Conservation (phyloP, 2,797 vertebrate genomes). For the Sebastes kiyomatsui region DNA sequence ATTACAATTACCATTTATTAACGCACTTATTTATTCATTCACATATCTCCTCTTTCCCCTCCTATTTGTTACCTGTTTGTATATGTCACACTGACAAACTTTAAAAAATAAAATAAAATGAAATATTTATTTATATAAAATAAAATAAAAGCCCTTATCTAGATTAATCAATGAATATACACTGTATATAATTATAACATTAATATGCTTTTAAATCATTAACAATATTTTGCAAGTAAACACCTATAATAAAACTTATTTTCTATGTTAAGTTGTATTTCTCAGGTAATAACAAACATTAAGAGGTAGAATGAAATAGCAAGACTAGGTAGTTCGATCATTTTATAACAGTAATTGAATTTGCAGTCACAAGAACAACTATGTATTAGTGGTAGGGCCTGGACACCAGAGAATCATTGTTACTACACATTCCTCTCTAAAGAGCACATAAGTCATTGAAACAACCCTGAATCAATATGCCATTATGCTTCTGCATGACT, state of each 20-base stretch:
- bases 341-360: slow-evolving; percentile 4
- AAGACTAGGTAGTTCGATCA: background rate
- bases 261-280: background rate
- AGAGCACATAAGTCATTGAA: background rate
- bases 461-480: slow-evolving; percentile 5
- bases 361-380: slow-evolving; percentile 23
- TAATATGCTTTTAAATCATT: background rate
- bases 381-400: background rate
- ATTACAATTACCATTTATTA: no score
- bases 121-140: background rate
- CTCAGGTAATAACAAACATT: background rate
- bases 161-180: background rate
- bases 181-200: background rate
- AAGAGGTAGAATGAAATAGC: background rate
- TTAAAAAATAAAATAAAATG: no score
- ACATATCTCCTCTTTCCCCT: no score
- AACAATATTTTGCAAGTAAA: background rate
- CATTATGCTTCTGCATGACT: slow-evolving; percentile 38
- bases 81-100: no score
- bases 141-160: background rate
- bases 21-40: no score
- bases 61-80: no score
- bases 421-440: slow-evolving; percentile 42
- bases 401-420: slow-evolving; percentile 22
- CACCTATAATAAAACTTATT: background rate